Percentiles rank a stretch among this genome's conserved stretches.
Evolutionary conservation across 1,140 invertebrate genomes (phyloP).

Genomic region (Ruditapes philippinarum): DNA sequence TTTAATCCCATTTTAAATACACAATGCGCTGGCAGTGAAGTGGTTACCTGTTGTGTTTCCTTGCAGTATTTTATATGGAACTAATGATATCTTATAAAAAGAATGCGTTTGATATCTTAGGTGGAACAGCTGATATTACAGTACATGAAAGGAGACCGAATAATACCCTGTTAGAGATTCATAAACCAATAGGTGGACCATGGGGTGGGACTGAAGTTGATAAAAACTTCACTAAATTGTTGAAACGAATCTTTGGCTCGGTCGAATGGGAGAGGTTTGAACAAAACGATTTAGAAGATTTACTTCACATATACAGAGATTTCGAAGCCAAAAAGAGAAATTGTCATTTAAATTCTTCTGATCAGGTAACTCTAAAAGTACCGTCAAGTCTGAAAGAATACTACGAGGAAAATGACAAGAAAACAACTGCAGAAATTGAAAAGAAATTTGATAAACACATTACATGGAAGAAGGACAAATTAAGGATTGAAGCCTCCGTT

Average conservation of each 20-base stretch:
- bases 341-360: neutral
- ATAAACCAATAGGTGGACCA: slow-evolving; percentile 19
- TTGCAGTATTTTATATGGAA: too few relatives aligned
- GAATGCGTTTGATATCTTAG: too few relatives aligned
- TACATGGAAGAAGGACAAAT: neutral
- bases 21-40: too few relatives aligned
- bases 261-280: neutral
- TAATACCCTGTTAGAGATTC: neutral
- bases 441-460: neutral
- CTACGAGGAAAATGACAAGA: neutral
- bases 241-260: neutral
- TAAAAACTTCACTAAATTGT: neutral
- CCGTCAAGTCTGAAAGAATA: neutral
- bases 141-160: too few relatives aligned
- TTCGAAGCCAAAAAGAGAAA: neutral
- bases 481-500: neutral
- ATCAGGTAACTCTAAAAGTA: neutral
- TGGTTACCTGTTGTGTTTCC: too few relatives aligned
- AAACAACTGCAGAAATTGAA: neutral
- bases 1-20: too few relatives aligned
- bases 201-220: slow-evolving; percentile 66
- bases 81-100: too few relatives aligned
- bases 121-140: too few relatives aligned
- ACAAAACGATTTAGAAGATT: neutral
- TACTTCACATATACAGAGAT: neutral